Evolutionary conservation across 2,797 vertebrate genomes (phyloP), one percentile per base, ranked within the genome.

Genomic region (Betta splendens): DNA sequence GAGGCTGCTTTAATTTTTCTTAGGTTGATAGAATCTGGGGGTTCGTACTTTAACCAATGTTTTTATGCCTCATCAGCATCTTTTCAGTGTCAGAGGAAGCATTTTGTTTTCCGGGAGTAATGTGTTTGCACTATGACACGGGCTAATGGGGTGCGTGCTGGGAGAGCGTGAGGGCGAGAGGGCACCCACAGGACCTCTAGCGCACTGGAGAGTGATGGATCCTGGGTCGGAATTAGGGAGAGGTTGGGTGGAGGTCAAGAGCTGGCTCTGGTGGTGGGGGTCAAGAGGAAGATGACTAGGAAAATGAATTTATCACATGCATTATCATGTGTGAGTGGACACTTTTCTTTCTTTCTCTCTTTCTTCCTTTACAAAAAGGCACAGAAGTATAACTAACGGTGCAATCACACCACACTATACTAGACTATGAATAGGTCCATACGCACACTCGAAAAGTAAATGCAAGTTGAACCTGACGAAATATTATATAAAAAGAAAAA

Each of bases 401-500:
- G 51, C 35, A 44, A 47, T 5, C 60, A 73, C 64, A 33, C 71
- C 76, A 69, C 53, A 37, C 64, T 67, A 56, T 64, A 71, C 64
- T 82, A 75, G 54, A 70, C 39, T 28, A 38, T 8, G 5, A 25
- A 48, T 42, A 45, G 38, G 49, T 52, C 51, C 21, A 22, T 47
- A 18, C 21, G 71, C 37, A 45, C 12, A 50, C 29, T 56, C 32
- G 25, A 69, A 45, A 75, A 77, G 77, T 48, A 42, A 17, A 84
- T 87, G 77, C 66, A 62, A 82, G 83, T 85, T 22, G 6, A 46
- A 69, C 68, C 23, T 28, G 28, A 58, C 71, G 40, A 53, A 68
- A 62, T 50, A 52, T 69, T 70, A 36, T 39, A 76, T 59, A 66
- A 71, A 78, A 69, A 56, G 49, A 79, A 37, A n/a, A 61, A 62